Evolutionary conservation across 2,888 invertebrate species (phyloP), one percentile per base, ranked within the genome.

Genomic region (Cheilosia vernalis): DNA sequence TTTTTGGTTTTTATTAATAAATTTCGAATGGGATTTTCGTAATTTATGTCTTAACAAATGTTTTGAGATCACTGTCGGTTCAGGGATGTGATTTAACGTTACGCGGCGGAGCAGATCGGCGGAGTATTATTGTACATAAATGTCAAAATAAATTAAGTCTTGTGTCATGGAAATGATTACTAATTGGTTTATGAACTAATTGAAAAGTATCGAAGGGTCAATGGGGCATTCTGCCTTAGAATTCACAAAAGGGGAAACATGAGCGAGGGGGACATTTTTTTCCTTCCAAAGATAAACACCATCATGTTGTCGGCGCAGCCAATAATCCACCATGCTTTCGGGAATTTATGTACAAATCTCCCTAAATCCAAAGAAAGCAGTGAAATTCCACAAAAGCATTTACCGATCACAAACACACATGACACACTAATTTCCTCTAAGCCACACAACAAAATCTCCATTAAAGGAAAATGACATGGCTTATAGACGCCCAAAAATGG

Each of bases 31-130:
- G 17, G 42, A 58, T 56, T 51, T 61, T 60, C 27, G 10, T 15
- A 61, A 63, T 63, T 78, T 70, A 78, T 78, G 56, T 56, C 61
- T 78, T 47, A 63, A 78, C 78, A 64, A 78, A 78, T 70, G 49
- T 55, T 70, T 61, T 55, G 42, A 37, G 33, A 69, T 69, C 42
- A 60, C 9, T 66, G 49, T 49, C n/a, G 37, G 37, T 61, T n/a
- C n/a, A 37, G 47, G 30, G n/a, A 19, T 66, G 58, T 61, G 47
- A 47, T 51, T 51, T 21, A 24, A 30, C 4, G 24, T 19, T 9
- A 30, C 55, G 19, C 13, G 56, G 30, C 47, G 33, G 33, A 33
- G 33, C 6, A 5, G 2, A 19, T n/a, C 56, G 2, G 21, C 37
- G 19, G 13, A 4, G 56, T 42, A n/a, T 37, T 44, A 55, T 56